phyloP scores from a whole-genome alignment of 2,888 invertebrate species.

The Leucophora obtusa region DNA sequence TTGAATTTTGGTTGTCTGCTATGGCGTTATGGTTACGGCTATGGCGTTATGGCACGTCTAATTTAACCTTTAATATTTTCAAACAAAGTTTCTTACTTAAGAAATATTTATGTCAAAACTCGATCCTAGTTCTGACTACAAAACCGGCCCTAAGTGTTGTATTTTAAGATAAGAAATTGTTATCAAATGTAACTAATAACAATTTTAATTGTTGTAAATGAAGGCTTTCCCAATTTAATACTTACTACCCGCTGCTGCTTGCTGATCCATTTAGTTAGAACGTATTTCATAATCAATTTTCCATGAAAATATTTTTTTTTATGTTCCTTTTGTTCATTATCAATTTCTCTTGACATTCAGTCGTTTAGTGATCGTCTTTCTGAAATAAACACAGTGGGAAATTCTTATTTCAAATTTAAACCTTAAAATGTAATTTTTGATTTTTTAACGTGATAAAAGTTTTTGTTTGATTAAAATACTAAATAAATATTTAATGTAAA shows the following conservation, averaged over 20 bases:
- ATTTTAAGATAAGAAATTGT: slow-evolving; percentile 21
- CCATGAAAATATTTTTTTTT: slow-evolving; percentile 23
- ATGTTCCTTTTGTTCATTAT: slow-evolving; percentile 44
- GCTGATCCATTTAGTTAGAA: slow-evolving; percentile 15
- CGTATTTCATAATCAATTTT: slow-evolving; percentile 46
- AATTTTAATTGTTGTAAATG: background rate
- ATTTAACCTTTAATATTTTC: no score
- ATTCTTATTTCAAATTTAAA: slow-evolving; percentile 3
- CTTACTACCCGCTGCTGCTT: background rate
- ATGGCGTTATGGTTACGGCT: no score
- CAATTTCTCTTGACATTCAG: slow-evolving; percentile 50
- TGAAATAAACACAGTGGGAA: slow-evolving; percentile 33
- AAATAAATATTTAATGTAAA: slow-evolving; percentile 32
- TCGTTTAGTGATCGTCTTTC: slow-evolving; percentile 49
- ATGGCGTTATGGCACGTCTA: no score
- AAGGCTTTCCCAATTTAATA: background rate
- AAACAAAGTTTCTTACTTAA: no score
- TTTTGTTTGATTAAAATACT: slow-evolving; percentile 1
- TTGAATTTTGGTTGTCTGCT: no score
- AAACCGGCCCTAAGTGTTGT: background rate
- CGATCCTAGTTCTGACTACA: no score
- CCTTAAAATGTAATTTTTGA: slow-evolving; percentile 10
- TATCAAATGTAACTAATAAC: slow-evolving; percentile 22
- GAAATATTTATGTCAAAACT: no score
- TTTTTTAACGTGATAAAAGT: slow-evolving; percentile 20